phyloP scores from a whole-genome alignment of 2,888 invertebrate genomes.

The Anoncus sp. region DNA sequence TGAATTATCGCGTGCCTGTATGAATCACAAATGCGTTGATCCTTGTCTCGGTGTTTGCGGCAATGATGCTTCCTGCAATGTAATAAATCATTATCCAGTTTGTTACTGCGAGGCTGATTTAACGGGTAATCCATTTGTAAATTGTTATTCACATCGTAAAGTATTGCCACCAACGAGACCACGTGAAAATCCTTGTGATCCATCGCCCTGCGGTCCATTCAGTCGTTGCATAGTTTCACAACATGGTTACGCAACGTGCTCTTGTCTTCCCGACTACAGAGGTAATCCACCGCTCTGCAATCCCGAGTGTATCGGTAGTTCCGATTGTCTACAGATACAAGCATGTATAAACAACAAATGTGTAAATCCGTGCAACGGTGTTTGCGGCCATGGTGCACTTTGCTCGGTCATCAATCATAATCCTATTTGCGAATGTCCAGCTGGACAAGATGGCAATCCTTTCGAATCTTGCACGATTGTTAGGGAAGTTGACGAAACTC shows the following conservation, averaged over 20 bases:
- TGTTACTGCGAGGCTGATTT: constrained; percentile 88
- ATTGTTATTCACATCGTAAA: constrained; percentile 85
- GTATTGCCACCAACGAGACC: constrained; percentile 61
- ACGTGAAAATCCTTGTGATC: constrained; percentile 85
- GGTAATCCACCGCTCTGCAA: constrained; percentile 93
- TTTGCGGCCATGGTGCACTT: constrained; percentile 90
- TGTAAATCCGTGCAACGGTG: constrained; percentile 92
- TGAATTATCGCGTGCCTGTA: constrained; percentile 79
- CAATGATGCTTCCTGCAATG: constrained; percentile 88
- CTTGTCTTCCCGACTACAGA: constrained; percentile 90
- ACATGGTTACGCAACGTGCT: constrained; percentile 84
- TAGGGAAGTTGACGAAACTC: constrained; percentile 58
- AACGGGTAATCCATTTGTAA: constrained; percentile 88
- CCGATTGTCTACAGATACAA: constrained; percentile 91
- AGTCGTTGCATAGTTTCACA: constrained; percentile 90
- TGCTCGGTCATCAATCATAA: constrained; percentile 94
- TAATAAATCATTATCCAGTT: constrained; percentile 91
- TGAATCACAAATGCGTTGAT: constrained; percentile 87
- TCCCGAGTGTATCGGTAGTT: constrained; percentile 93
- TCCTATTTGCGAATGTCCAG: constrained; percentile 92
- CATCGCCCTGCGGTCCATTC: constrained; percentile 90
- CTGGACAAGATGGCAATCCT: constrained; percentile 92
- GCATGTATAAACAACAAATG: constrained; percentile 93
- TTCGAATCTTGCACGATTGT: constrained; percentile 87
- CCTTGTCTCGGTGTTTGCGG: constrained; percentile 91